phyloP scores from a whole-genome alignment of 2,113 vertebrate genomes.

The Shinisaurus crocodilurus region DNA sequence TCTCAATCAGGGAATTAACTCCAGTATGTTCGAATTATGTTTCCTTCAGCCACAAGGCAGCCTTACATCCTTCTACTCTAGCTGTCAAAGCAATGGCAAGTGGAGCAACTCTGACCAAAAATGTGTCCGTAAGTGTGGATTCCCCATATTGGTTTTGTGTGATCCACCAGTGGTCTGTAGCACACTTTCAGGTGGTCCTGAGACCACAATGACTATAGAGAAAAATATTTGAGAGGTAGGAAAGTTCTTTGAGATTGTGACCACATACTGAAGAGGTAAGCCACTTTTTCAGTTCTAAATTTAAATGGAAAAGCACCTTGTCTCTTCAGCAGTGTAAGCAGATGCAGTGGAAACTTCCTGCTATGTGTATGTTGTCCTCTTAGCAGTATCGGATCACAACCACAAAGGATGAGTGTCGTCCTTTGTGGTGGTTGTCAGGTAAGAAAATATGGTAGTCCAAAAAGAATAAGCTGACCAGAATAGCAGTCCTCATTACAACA shows the following conservation, averaged over 20 bases:
- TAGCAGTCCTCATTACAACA: not conserved
- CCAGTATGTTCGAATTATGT: slow-evolving; percentile 35
- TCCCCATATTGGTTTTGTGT: not conserved
- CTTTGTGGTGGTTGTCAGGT: not conserved
- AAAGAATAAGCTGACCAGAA: not conserved
- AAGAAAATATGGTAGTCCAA: not conserved
- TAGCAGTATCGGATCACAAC: not conserved
- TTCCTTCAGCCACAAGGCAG: slow-evolving; percentile 66
- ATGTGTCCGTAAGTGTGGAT: slow-evolving; percentile 75
- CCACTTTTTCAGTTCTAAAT: not conserved
- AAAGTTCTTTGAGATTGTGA: not conserved
- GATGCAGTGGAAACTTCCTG: not conserved
- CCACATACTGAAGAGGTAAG: not conserved
- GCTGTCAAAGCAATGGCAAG: slow-evolving; percentile 76
- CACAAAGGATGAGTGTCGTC: not conserved
- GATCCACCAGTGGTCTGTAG: not conserved
- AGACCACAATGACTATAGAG: not conserved
- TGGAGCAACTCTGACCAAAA: slow-evolving; percentile 73
- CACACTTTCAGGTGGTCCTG: not conserved
- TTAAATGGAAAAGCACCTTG: not conserved
- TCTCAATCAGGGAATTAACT: not conserved
- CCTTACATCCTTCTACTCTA: slow-evolving; percentile 64
- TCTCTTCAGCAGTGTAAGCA: not conserved
- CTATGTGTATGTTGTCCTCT: not conserved
- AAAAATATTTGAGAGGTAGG: not conserved